These are phyloP conservation scores for Mesocricetus auratus DNA, from an alignment of 2,113 vertebrate species.

Conservation along the genomic window DNA sequence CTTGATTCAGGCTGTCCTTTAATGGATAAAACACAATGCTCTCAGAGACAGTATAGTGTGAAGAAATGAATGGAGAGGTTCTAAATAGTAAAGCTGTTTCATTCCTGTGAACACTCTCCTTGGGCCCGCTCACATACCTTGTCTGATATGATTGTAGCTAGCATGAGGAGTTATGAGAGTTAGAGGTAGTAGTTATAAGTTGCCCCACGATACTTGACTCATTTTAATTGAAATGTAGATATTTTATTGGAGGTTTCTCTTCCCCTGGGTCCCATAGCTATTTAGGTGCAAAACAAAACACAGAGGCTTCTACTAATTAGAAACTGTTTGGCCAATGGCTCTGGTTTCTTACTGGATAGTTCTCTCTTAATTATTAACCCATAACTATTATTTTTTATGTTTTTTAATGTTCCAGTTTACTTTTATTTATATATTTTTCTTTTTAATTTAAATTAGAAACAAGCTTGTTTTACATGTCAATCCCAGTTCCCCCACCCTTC, in stretches of 20 bases:
- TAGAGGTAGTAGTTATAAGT: not conserved
- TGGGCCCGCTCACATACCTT: not conserved
- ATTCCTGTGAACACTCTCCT: not conserved
- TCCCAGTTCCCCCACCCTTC: no score
- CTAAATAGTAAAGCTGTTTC: not conserved
- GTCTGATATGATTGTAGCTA: not conserved
- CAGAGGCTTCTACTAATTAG: no score
- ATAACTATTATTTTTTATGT: no score
- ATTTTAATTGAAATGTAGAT: not conserved
- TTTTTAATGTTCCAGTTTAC: no score
- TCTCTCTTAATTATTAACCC: no score
- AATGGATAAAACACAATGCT: not conserved
- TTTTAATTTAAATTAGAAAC: no score
- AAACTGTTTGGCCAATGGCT: no score
- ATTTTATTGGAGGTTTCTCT: not conserved
- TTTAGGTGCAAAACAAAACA: no score
- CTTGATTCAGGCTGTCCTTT: not conserved
- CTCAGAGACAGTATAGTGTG: not conserved
- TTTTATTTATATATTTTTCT: no score
- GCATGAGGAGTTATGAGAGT: not conserved
- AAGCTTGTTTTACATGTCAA: no score
- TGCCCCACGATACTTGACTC: not conserved
- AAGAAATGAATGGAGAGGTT: not conserved
- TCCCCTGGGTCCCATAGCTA: no score
- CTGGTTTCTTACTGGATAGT: no score